A percentile compares a stretch with the other conserved stretches of the same genome.
Evolutionary conservation across 2,113 vertebrate species (phyloP).

Genomic region (Equus quagga): DNA sequence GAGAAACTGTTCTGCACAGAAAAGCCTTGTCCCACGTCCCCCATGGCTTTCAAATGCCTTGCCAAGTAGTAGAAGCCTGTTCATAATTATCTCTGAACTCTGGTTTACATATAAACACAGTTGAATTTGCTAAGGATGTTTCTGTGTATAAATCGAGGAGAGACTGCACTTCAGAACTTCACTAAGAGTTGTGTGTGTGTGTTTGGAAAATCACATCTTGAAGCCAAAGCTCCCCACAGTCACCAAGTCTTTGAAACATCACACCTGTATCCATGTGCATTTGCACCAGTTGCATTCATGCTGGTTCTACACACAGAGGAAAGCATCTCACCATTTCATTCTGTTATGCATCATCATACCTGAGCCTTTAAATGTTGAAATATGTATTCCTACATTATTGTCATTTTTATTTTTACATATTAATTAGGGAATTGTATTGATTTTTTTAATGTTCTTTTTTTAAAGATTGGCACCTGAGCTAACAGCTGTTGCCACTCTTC

Average conservation of each 20-base stretch:
- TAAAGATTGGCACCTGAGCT: too few relatives aligned
- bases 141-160: not conserved
- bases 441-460: not conserved
- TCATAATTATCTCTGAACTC: not conserved
- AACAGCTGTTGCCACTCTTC: too few relatives aligned
- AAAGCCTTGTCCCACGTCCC: not conserved
- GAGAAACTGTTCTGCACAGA: not conserved
- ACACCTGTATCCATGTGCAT: not conserved
- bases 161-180: not conserved
- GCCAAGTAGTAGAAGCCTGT: not conserved
- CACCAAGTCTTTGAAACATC: not conserved
- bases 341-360: not conserved
- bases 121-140: not conserved
- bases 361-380: not conserved
- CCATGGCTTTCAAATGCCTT: not conserved
- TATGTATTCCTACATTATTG: not conserved
- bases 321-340: not conserved
- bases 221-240: not conserved
- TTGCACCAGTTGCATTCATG: not conserved
- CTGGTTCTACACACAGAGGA: not conserved
- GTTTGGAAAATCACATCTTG: conserved; percentile 16
- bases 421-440: not conserved
- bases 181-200: not conserved
- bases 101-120: not conserved
- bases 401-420: not conserved